These are phyloP conservation scores for Apocheima hispidaria DNA, from an alignment of 2,888 invertebrate genomes.

Conservation along the genomic window DNA sequence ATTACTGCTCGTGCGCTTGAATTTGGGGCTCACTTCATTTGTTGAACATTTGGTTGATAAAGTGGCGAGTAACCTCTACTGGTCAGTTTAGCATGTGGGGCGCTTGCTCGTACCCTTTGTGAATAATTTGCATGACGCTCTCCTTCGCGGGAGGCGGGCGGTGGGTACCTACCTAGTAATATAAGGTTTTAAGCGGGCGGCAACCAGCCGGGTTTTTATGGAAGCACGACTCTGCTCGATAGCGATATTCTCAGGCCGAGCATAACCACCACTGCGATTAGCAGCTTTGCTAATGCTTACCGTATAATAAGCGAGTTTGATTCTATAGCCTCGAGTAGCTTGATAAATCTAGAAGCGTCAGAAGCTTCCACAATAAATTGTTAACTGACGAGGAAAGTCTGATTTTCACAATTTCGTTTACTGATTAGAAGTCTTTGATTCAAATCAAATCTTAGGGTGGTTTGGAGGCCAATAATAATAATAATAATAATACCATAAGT, in stretches of 20 bases:
- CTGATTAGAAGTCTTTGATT: too few species aligned
- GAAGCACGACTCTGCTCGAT: slow-evolving; percentile 54
- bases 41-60: slow-evolving; percentile 57
- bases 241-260: slow-evolving; percentile 64
- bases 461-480: too few species aligned
- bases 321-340: slow-evolving; percentile 9
- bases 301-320: slow-evolving; percentile 45
- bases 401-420: too few species aligned
- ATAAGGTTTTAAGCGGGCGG: slow-evolving; percentile 48
- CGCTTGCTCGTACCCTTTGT: slow-evolving; percentile 70
- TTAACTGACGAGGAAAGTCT: not conserved
- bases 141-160: slow-evolving; percentile 42
- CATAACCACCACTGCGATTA: slow-evolving; percentile 65
- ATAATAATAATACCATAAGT: not conserved
- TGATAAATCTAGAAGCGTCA: slow-evolving; percentile 2
- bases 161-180: too few species aligned
- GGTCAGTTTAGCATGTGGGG: slow-evolving; percentile 66
- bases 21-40: slow-evolving; percentile 51
- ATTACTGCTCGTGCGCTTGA: slow-evolving; percentile 39
- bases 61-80: slow-evolving; percentile 50
- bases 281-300: slow-evolving; percentile 59
- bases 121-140: slow-evolving; percentile 72
- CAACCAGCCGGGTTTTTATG: slow-evolving; percentile 62
- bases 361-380: slow-evolving; percentile 46
- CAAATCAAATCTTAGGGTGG: too few species aligned